Conservation (phyloP, 2,888 invertebrate genomes). For the Ectobius pallidus region DNA sequence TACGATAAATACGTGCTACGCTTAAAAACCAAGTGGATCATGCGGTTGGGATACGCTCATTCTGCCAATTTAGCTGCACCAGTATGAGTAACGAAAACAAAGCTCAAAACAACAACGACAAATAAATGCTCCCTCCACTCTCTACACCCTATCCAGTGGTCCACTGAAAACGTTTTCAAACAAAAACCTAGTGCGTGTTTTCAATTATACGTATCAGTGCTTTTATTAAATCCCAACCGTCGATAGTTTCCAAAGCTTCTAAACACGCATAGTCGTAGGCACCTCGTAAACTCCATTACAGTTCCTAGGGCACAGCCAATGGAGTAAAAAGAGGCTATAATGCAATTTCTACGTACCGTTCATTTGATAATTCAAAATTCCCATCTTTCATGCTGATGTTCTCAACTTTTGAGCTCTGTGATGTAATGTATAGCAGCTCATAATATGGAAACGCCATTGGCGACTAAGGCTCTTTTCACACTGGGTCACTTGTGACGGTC, state of each 20-base stretch:
- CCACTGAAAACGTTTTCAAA: not conserved
- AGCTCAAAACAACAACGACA: not conserved
- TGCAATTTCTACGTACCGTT: too few relatives aligned
- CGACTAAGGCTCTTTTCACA: too few relatives aligned
- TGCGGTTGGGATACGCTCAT: not conserved
- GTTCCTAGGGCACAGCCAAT: not conserved
- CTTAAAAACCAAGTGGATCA: not conserved
- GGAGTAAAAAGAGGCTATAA: too few relatives aligned
- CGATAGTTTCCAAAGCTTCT: not conserved
- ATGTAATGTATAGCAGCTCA: too few relatives aligned
- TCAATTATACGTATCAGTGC: constrained; percentile 4
- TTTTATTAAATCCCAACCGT: constrained; percentile 13
- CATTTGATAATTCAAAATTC: too few relatives aligned
- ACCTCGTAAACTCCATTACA: not conserved
- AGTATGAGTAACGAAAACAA: constrained; percentile 1
- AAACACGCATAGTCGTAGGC: not conserved
- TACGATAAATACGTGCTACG: not conserved
- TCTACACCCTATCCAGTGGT: not conserved
- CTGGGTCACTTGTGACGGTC: too few relatives aligned
- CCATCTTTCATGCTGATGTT: too few relatives aligned
- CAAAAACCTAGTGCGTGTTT: not conserved
- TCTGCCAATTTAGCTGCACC: not conserved
- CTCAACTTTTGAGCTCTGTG: too few relatives aligned
- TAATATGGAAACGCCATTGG: too few relatives aligned
- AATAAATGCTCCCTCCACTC: not conserved